Conservation (phyloP, 2,888 invertebrate species). For the Campoletis raptor region DNA sequence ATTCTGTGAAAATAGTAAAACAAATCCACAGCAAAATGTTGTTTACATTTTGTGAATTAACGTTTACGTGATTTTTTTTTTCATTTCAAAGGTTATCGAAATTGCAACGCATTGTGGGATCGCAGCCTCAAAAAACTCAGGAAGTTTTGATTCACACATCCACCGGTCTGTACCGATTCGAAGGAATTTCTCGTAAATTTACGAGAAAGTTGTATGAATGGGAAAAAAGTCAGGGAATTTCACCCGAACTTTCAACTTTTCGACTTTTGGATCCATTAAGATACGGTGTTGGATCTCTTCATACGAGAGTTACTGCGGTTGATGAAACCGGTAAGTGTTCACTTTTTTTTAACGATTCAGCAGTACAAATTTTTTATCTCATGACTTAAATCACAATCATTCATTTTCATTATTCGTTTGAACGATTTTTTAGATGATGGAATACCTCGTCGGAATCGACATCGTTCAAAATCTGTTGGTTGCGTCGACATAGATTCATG, state of each 20-base stretch:
- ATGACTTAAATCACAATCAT: not conserved
- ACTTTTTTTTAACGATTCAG: not conserved
- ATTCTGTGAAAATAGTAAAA: not conserved
- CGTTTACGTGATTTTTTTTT: not conserved
- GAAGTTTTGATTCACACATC: conserved; percentile 94
- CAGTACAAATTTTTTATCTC: not conserved
- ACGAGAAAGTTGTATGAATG: conserved; percentile 96
- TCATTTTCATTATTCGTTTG: not conserved
- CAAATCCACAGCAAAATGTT: not conserved
- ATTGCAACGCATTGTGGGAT: conserved; percentile 87
- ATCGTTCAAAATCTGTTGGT: conserved; percentile 92
- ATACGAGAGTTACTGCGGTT: conserved; percentile 37
- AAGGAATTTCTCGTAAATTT: conserved; percentile 95
- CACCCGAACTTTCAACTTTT: conserved; percentile 94
- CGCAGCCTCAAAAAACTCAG: conserved; percentile 86
- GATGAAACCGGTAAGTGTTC: conserved; percentile 48
- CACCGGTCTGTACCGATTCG: conserved; percentile 93
- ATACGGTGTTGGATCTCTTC: conserved; percentile 62
- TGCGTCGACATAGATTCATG: conserved; percentile 85
- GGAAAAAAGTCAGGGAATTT: conserved; percentile 95
- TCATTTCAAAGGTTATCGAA: conserved; percentile 85
- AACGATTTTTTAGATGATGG: conserved; percentile 53
- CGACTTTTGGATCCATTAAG: conserved; percentile 89
- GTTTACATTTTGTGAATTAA: conserved; percentile 9
- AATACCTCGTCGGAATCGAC: conserved; percentile 81